Conservation (phyloP, 2,797 vertebrate species). For the Pantherophis vulpinus region DNA sequence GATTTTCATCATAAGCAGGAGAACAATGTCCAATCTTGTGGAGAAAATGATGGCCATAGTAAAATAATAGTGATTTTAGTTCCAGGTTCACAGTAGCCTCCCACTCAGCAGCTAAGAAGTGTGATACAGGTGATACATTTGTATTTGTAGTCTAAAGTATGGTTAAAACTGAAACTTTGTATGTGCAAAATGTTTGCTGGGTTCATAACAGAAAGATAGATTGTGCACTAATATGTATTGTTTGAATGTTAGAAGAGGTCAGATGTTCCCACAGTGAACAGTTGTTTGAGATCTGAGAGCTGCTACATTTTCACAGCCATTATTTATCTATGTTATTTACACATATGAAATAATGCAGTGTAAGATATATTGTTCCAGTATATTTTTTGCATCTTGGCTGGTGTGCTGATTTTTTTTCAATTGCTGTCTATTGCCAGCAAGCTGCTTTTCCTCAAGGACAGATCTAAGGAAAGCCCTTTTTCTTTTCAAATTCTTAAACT, state of each 20-base stretch:
- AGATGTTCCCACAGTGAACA: not conserved
- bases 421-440: not conserved
- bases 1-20: not conserved
- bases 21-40: not conserved
- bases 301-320: not conserved
- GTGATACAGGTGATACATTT: not conserved
- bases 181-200: not conserved
- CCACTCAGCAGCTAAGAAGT: not conserved
- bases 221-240: not conserved
- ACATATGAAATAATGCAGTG: not conserved
- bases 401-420: not conserved
- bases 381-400: not conserved
- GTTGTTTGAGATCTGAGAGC: not conserved
- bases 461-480: not conserved
- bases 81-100: not conserved
- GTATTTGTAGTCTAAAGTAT: not conserved
- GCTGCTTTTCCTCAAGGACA: not conserved
- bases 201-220: not conserved
- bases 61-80: not conserved
- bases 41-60: not conserved
- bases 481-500: not conserved
- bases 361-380: not conserved
- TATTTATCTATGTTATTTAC: not conserved
- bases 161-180: not conserved
- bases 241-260: not conserved